These are phyloP conservation scores for Nephila pilipes DNA, from an alignment of 1,140 invertebrate species.

Conservation along the genomic window DNA sequence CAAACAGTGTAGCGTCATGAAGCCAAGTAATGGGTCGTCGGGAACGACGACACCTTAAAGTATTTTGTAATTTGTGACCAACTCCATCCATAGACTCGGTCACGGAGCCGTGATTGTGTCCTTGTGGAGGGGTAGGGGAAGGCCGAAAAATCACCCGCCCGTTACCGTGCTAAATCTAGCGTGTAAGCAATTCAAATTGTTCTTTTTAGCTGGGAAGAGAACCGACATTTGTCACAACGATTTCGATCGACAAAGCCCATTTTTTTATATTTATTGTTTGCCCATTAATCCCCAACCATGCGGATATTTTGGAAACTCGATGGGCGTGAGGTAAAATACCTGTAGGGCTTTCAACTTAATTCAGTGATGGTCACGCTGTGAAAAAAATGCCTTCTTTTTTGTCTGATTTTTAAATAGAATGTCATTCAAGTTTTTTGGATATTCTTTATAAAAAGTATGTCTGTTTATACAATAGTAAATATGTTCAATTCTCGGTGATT, in stretches of 20 bases:
- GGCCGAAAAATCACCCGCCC: conserved; percentile 44
- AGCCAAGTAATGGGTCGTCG: conserved; percentile 60
- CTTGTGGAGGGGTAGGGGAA: neutral
- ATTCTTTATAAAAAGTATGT: too few species aligned
- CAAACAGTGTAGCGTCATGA: conserved; percentile 40
- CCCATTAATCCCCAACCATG: conserved; percentile 46
- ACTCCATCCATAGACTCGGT: conserved; percentile 33
- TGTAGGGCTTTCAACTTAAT: neutral
- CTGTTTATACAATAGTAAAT: too few species aligned
- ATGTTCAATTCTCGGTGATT: too few species aligned
- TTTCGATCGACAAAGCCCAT: neutral
- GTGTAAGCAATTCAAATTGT: conserved; percentile 61
- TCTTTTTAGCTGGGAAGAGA: conserved; percentile 29
- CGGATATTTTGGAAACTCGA: conserved; percentile 22
- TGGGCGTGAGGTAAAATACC: neutral
- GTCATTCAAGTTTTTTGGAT: too few species aligned
- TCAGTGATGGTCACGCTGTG: neutral
- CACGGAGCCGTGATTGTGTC: conserved; percentile 56
- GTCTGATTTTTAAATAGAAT: neutral
- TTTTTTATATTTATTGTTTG: conserved; percentile 7
- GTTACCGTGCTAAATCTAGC: conserved; percentile 43
- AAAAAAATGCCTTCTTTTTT: neutral
- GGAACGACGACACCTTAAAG: conserved; percentile 67
- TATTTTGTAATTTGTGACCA: conserved; percentile 66
- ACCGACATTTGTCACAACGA: conserved; percentile 42